Evolutionary conservation across 1,140 invertebrate species (phyloP).

Genomic region (Whitmania pigra): DNA sequence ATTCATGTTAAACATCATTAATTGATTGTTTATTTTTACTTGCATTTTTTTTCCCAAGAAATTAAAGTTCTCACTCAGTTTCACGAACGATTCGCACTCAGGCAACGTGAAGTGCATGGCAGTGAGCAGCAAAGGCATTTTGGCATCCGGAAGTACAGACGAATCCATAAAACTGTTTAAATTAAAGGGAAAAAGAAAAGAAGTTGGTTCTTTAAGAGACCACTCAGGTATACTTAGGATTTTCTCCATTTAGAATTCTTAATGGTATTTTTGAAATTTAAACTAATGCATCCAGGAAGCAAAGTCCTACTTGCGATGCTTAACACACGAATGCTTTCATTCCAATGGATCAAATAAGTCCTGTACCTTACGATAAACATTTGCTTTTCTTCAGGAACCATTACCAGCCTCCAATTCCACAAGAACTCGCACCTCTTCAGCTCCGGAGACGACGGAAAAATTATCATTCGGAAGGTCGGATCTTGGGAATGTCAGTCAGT

Average conservation of each 20-base stretch:
- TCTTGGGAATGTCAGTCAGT: slow-evolving; percentile 58
- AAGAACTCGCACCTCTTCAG: slow-evolving; percentile 64
- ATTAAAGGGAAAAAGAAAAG: slow-evolving; percentile 55
- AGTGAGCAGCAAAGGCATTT: slow-evolving; percentile 52
- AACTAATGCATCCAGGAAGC: no score
- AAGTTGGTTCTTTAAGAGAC: slow-evolving; percentile 63
- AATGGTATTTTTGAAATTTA: no score
- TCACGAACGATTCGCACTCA: slow-evolving; percentile 71
- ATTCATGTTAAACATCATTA: neutral
- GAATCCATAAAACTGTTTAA: slow-evolving; percentile 76
- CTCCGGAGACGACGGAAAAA: slow-evolving; percentile 66
- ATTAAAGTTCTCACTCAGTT: slow-evolving; percentile 50
- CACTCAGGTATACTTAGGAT: slow-evolving; percentile 52
- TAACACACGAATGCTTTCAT: no score
- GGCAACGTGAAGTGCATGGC: slow-evolving; percentile 62
- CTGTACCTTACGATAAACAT: no score
- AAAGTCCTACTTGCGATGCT: no score
- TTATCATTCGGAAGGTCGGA: slow-evolving; percentile 64
- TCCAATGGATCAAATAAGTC: no score
- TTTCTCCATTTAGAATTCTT: neutral
- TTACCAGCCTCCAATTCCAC: slow-evolving; percentile 64
- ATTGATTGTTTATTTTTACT: neutral
- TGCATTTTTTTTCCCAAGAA: slow-evolving; percentile 26
- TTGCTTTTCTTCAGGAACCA: slow-evolving; percentile 46
- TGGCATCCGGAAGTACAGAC: slow-evolving; percentile 77